Evolutionary conservation across 2,888 invertebrate genomes (phyloP).

Genomic region (Plebejus argus): DNA sequence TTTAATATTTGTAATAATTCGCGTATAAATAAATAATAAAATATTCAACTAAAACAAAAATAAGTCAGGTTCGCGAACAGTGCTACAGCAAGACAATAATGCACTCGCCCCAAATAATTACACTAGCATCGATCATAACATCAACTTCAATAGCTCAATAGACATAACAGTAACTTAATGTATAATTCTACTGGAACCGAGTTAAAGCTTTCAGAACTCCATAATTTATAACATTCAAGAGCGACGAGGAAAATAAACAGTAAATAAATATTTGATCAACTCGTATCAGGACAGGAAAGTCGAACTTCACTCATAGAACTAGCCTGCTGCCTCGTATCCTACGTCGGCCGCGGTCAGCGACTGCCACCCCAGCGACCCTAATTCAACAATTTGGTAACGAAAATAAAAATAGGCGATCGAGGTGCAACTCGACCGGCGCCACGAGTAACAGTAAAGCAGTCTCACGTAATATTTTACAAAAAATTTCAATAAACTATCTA

Average conservation of each 20-base stretch:
- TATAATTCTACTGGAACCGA: slow-evolving; percentile 80
- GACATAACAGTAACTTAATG: slow-evolving; percentile 80
- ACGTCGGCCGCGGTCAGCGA: slow-evolving; percentile 53
- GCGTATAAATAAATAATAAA: slow-evolving; percentile 80
- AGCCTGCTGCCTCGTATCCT: slow-evolving; percentile 41
- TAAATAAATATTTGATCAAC: slow-evolving; percentile 80
- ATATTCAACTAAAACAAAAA: slow-evolving; percentile 79
- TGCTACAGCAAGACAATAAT: slow-evolving; percentile 76
- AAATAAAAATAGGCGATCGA: slow-evolving; percentile 75
- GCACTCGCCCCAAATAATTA: slow-evolving; percentile 75
- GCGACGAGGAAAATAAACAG: slow-evolving; percentile 75
- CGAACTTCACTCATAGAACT: slow-evolving; percentile 46
- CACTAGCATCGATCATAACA: slow-evolving; percentile 79
- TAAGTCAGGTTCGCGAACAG: slow-evolving; percentile 75
- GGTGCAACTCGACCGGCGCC: slow-evolving; percentile 72
- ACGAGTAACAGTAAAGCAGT: slow-evolving; percentile 80
- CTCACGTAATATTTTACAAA: slow-evolving; percentile 80
- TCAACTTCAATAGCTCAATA: slow-evolving; percentile 77
- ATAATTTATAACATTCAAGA: slow-evolving; percentile 78
- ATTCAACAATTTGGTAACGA: slow-evolving; percentile 80
- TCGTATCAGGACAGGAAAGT: slow-evolving; percentile 59
- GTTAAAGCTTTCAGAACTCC: slow-evolving; percentile 81
- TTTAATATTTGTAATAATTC: slow-evolving; percentile 60
- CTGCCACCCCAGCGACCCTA: slow-evolving; percentile 75
- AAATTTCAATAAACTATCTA: slow-evolving; percentile 76